Percentiles rank a stretch among this genome's conserved stretches.
These are phyloP conservation scores for Drosophila falleni DNA, from an alignment of 2,888 invertebrate genomes.

Conservation along the genomic window DNA sequence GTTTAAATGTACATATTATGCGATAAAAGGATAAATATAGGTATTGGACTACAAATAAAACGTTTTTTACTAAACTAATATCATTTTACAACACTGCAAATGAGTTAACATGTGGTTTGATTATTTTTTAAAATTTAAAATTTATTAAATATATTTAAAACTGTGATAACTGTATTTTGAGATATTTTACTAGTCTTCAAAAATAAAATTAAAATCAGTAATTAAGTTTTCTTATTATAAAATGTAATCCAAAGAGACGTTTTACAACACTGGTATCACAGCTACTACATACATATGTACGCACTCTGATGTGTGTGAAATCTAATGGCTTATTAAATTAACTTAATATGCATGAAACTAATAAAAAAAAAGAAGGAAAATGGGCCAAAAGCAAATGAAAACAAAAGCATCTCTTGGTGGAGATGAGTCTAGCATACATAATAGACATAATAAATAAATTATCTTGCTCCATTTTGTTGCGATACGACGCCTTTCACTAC, in stretches of 20 bases:
- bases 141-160: background rate
- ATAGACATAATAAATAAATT: slow-evolving; percentile 37
- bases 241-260: background rate
- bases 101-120: background rate
- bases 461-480: slow-evolving; percentile 32
- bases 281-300: background rate
- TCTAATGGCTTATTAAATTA: slow-evolving; percentile 33
- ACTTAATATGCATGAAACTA: slow-evolving; percentile 40
- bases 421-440: slow-evolving; percentile 25
- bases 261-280: background rate
- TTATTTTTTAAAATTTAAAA: background rate
- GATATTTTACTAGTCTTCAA: background rate
- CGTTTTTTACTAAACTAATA: too few relatives aligned
- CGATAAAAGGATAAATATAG: background rate
- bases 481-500: slow-evolving; percentile 49
- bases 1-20: slow-evolving; percentile 1
- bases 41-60: background rate
- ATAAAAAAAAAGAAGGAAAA: slow-evolving; percentile 14
- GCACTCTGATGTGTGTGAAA: slow-evolving; percentile 8
- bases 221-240: background rate
- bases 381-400: slow-evolving; percentile 14
- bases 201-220: background rate
- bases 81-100: background rate
- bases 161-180: background rate
- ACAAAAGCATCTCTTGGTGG: slow-evolving; percentile 11